Evolutionary conservation across 2,113 vertebrate genomes (phyloP), one percentile per base, ranked within the genome.

Genomic region (Apaloderma vittatum): DNA sequence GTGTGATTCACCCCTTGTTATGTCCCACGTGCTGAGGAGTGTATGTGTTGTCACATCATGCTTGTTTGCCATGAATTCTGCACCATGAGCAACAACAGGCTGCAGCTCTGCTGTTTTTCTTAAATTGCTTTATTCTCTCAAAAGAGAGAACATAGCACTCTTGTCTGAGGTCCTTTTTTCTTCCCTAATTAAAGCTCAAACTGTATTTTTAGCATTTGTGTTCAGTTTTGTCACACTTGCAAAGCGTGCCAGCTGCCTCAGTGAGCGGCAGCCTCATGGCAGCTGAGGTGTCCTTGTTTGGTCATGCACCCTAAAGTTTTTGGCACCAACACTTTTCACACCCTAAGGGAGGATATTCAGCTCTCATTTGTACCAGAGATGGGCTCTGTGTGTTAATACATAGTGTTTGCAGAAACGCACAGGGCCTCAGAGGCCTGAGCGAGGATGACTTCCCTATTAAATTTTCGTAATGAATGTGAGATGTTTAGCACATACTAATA

Each of bases 231-330:
- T 92, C 2, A 12, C 62, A 27, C 45, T 91, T 63, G 68, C 36
- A 49, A 75, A 75, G 63, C 34, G 26, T 61, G 95, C 91, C 92
- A 93, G 12, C 57, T 67, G 72, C 37, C 82, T 43, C 72, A 94
- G 78, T 36, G 75, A 74, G 92, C 78, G 46, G 62, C 78, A 76
- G 9, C 68, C 78, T 92, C 51, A 11, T 32, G 79, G 90, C 90
- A 79, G 81, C 78, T 62, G 90, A 66, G 43, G 92, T 86, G 71
- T 40, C 95, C 93, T 88, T 97, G 91, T 97, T 97, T 95, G 96
- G 96, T 92, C 86, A 95, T 70, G 76, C 86, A 92, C 70, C 88
- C 91, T 91, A 22, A 92, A 88, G 86, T 27, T 97, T 86, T 87
- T 96, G 95, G 86, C 92, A 96, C 3, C 19, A n/a, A 58, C 14